Conservation (phyloP, 2,797 vertebrate genomes). For the Chaunax sp. region DNA sequence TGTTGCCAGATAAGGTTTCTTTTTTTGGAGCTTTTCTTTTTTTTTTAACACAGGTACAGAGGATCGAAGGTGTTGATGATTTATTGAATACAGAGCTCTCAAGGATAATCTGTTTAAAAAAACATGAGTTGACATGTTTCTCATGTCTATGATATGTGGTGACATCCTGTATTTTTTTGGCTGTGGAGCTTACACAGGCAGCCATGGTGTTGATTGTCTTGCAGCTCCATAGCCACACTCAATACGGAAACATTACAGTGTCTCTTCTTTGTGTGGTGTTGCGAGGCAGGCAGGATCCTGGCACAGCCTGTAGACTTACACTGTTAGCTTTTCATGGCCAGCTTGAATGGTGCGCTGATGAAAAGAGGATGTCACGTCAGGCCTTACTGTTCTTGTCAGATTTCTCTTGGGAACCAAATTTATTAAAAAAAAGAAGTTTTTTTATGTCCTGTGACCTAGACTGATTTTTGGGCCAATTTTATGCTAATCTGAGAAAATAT, state of each 20-base stretch:
- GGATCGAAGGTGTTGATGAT: neutral
- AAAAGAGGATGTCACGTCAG: constrained; percentile 73
- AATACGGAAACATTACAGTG: constrained; percentile 65
- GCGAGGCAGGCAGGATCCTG: constrained; percentile 62
- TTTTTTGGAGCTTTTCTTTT: neutral
- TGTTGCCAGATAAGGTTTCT: neutral
- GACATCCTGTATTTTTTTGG: constrained; percentile 34
- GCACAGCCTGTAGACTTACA: constrained; percentile 55
- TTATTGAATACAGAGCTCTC: constrained; percentile 11
- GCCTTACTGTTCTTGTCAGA: constrained; percentile 65
- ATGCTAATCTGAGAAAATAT: constrained; percentile 41
- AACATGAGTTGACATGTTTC: constrained; percentile 28
- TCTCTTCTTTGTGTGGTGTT: constrained; percentile 56
- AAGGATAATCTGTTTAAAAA: constrained; percentile 19
- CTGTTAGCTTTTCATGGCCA: constrained; percentile 69
- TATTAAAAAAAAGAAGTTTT: constrained; percentile 25
- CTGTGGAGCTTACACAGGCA: constrained; percentile 37
- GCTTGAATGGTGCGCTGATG: constrained; percentile 75
- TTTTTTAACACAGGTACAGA: neutral
- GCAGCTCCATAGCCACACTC: constrained; percentile 56
- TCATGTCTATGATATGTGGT: constrained; percentile 37
- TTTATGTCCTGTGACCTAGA: constrained; percentile 23
- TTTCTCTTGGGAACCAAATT: constrained; percentile 50
- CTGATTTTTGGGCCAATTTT: constrained; percentile 57
- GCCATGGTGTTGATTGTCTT: constrained; percentile 66